Evolutionary conservation across 1,140 invertebrate species (phyloP).

Genomic region (Macrocentrus cingulum): DNA sequence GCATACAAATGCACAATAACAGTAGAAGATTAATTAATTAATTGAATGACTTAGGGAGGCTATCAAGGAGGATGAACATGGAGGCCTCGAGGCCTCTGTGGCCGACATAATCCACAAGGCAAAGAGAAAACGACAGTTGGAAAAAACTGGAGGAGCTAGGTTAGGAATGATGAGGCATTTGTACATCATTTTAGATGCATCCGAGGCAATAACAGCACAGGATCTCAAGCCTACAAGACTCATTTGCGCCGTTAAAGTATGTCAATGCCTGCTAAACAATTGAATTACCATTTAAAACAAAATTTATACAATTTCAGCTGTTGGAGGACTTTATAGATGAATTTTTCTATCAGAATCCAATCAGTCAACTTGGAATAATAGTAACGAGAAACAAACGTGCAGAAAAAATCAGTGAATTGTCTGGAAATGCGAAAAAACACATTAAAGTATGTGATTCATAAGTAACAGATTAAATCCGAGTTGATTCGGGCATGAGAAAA

Average conservation of each 20-base stretch:
- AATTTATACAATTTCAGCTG: constrained; percentile 66
- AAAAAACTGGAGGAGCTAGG: constrained; percentile 73
- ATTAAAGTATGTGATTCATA: constrained; percentile 63
- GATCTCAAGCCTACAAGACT: constrained; percentile 95
- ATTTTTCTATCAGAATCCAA: constrained; percentile 98
- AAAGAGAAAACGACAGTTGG: constrained; percentile 74
- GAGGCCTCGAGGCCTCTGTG: constrained; percentile 83
- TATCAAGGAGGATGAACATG: constrained; percentile 93
- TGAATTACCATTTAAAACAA: constrained; percentile 7
- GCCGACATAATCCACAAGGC: constrained; percentile 89
- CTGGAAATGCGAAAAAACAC: constrained; percentile 83
- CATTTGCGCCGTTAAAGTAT: constrained; percentile 83
- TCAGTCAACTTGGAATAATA: constrained; percentile 94
- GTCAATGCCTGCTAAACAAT: constrained; percentile 14
- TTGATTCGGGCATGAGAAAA: no score
- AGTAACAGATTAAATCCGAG: no score
- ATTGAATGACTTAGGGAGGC: constrained; percentile 75
- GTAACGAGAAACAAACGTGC: constrained; percentile 90
- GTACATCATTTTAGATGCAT: constrained; percentile 89
- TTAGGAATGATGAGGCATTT: constrained; percentile 97
- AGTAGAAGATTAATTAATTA: neutral
- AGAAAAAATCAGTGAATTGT: constrained; percentile 87
- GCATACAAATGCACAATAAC: no score
- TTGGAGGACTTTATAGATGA: constrained; percentile 93
- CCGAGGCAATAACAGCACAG: constrained; percentile 89